phyloP scores from a whole-genome alignment of 2,888 invertebrate species.

The Hydrotaea cyrtoneurina region DNA sequence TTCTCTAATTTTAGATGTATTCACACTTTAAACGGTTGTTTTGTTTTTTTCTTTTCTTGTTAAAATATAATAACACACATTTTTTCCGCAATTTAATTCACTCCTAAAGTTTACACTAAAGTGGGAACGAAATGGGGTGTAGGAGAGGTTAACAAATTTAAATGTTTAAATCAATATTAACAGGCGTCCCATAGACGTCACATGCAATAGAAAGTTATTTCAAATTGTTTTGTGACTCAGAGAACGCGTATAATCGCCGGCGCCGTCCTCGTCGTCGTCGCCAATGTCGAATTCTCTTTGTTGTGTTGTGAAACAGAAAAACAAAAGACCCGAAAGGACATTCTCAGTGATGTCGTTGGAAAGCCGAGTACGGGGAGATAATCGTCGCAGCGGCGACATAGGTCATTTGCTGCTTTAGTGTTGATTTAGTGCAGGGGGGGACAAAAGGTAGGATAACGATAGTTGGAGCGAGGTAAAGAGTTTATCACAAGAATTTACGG shows the following conservation, averaged over 20 bases:
- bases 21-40: background rate
- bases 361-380: too few species aligned
- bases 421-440: background rate
- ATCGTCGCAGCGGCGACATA: background rate
- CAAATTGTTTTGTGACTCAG: background rate
- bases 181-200: constrained; percentile 47
- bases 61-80: background rate
- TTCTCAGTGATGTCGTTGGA: background rate
- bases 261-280: background rate
- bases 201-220: background rate
- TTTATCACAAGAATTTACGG: background rate
- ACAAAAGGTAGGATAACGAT: too few species aligned
- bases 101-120: background rate
- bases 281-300: background rate
- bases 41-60: background rate
- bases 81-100: background rate
- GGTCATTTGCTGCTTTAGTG: background rate
- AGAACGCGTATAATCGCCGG: background rate
- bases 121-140: background rate
- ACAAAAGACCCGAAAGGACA: background rate
- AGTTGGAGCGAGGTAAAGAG: background rate
- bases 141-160: background rate
- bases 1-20: constrained; percentile 15
- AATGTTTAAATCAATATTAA: constrained; percentile 51
- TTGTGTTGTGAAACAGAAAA: background rate